Evolutionary conservation across 2,113 vertebrate genomes (phyloP).

Genomic region (Hymenochirus boettgeri): DNA sequence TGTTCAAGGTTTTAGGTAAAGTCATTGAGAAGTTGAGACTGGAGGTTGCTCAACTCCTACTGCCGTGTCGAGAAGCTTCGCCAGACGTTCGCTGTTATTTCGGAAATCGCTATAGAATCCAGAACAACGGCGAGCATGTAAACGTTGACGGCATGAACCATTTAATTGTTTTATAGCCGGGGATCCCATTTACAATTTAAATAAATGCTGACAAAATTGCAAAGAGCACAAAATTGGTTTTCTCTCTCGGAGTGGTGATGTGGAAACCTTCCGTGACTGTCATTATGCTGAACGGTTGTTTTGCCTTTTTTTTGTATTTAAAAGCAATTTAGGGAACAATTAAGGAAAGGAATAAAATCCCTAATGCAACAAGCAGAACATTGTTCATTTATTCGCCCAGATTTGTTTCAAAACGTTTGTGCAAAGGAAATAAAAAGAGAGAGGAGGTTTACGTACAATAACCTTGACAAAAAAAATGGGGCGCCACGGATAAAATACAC

Average conservation of each 20-base stretch:
- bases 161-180: conserved; percentile 20
- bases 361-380: conserved; percentile 4
- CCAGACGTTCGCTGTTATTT: too few species aligned
- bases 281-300: conserved; percentile 25
- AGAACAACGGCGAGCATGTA: neutral
- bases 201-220: conserved; percentile 38
- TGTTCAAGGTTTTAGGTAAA: too few species aligned
- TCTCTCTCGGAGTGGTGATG: conserved; percentile 17
- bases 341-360: conserved; percentile 24
- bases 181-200: conserved; percentile 30
- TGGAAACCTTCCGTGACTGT: conserved; percentile 12
- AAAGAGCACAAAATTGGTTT: conserved; percentile 23
- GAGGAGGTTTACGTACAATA: neutral
- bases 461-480: too few species aligned
- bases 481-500: too few species aligned
- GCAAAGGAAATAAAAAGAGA: neutral
- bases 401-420: conserved; percentile 10
- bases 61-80: too few species aligned
- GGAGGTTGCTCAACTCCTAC: too few species aligned
- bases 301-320: conserved; percentile 24
- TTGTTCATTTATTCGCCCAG: neutral
- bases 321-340: conserved; percentile 38
- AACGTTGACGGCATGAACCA: conserved; percentile 1
- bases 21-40: too few species aligned
- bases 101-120: neutral